Evolutionary conservation across 2,797 vertebrate genomes (phyloP), one percentile per base, ranked within the genome.

Genomic region (Buphagus erythrorhynchus): DNA sequence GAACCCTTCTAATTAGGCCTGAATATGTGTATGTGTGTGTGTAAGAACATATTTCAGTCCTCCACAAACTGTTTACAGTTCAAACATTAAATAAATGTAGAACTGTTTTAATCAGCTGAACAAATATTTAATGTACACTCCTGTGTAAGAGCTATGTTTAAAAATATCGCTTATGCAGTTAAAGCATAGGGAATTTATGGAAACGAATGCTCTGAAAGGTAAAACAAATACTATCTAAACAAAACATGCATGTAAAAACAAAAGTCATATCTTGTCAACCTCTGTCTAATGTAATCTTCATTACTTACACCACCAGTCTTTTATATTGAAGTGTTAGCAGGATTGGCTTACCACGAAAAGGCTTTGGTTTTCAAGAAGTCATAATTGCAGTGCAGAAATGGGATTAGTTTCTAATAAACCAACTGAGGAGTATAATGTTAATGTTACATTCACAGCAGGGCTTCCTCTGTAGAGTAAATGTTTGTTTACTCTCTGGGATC

Each of bases 61-160:
- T 97, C 93, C 96, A 96, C 97, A 97, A 98, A 97, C 93, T 97
- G 97, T 97, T 98, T 98, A 98, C 97, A 97, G 68, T 98, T 98
- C 96, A 98, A 98, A 98, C 93, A 98, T 98, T 97, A 98, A 97
- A 97, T 97, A 98, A 98, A 98, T 97, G 96, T 97, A 97, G 95
- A 98, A 97, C 97, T 97, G 96, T 98, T 98, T 97, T 98, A 98
- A 98, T 98, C 97, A 97, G 96, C 96, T 97, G 95, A 98, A 96
- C 97, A 98, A 98, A 98, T 98, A 98, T 98, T 98, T 98, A 97
- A 97, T 76, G 86, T 98, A 97, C 96, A 98, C 94, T 97, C 91
- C 40, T 54, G n/a, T 93, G 71, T 96, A 98, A 97, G 88, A 97
- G 86, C 82, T 79, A 54, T 88, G 95, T 97, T 98, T 98, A 95